Evolutionary conservation across 2,797 vertebrate genomes (phyloP).

Genomic region (Artibeus jamaicensis): DNA sequence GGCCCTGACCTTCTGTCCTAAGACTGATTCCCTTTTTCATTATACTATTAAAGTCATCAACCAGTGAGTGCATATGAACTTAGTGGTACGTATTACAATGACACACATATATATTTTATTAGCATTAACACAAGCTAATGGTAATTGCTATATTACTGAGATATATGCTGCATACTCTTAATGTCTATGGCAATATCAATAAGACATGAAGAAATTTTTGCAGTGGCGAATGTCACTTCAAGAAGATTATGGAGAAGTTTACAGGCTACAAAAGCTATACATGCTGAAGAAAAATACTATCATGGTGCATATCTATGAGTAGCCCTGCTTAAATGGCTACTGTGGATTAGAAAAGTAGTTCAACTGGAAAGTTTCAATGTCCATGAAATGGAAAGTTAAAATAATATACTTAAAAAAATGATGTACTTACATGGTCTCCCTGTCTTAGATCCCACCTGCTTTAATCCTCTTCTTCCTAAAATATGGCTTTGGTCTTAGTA

Average conservation of each 20-base stretch:
- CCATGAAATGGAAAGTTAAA: slow-evolving; percentile 33
- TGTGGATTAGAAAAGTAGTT: slow-evolving; percentile 47
- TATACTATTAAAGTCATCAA: slow-evolving; percentile 53
- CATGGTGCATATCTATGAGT: slow-evolving; percentile 17
- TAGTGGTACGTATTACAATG: slow-evolving; percentile 51
- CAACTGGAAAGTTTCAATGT: slow-evolving; percentile 22
- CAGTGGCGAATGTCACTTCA: slow-evolving; percentile 70
- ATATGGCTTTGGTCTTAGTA: background rate
- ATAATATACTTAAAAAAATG: background rate
- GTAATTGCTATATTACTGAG: slow-evolving; percentile 67
- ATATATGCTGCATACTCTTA: slow-evolving; percentile 63
- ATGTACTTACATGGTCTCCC: background rate
- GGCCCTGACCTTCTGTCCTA: background rate
- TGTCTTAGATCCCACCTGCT: background rate
- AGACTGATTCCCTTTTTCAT: slow-evolving; percentile 28
- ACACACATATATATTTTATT: slow-evolving; percentile 69
- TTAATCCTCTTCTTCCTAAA: background rate
- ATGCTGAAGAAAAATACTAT: slow-evolving; percentile 53
- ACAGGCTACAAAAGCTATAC: slow-evolving; percentile 63
- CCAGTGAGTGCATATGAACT: slow-evolving; percentile 41
- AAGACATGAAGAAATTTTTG: slow-evolving; percentile 61
- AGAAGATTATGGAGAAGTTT: slow-evolving; percentile 66
- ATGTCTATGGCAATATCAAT: slow-evolving; percentile 74
- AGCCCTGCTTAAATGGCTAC: slow-evolving; percentile 10
- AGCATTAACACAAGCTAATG: slow-evolving; percentile 75